Evolutionary conservation across 1,140 invertebrate genomes (phyloP).

Genomic region (Drosophila chauvacae): DNA sequence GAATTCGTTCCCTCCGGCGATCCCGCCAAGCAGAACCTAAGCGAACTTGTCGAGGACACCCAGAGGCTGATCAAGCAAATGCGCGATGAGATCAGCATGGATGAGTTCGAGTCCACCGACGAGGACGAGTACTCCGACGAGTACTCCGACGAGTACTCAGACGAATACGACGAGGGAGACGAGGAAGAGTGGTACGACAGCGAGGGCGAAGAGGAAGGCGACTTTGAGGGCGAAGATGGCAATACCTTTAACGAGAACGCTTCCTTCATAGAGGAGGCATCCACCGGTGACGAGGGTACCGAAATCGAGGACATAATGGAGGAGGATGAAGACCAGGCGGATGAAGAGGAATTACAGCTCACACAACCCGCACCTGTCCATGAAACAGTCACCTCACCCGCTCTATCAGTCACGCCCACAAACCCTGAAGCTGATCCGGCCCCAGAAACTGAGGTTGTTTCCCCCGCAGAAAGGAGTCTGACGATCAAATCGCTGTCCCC

Average conservation of each 20-base stretch:
- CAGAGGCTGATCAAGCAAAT: conserved; percentile 87
- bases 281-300: conserved; percentile 68
- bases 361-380: conserved; percentile 11
- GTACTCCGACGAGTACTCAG: conserved; percentile 76
- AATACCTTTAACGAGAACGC: conserved; percentile 54
- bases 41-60: conserved; percentile 86
- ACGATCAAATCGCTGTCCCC: neutral
- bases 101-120: conserved; percentile 86
- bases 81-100: conserved; percentile 87
- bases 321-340: conserved; percentile 44
- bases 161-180: conserved; percentile 82
- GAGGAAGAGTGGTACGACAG: conserved; percentile 86
- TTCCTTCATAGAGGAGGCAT: conserved; percentile 62
- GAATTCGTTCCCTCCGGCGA: conserved; percentile 78
- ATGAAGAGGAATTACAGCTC: conserved; percentile 25
- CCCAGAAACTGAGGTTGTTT: conserved; percentile 50
- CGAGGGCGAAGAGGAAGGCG: conserved; percentile 83
- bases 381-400: conserved; percentile 54
- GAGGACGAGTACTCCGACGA: conserved; percentile 85
- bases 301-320: conserved; percentile 70
- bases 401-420: conserved; percentile 63
- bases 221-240: conserved; percentile 65
- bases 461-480: conserved; percentile 38
- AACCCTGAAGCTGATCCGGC: conserved; percentile 43
- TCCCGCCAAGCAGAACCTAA: conserved; percentile 85